Percentiles rank a stretch among this genome's conserved stretches.
Conservation (phyloP, 1,140 invertebrate species). For the Epicauta chinensis region DNA sequence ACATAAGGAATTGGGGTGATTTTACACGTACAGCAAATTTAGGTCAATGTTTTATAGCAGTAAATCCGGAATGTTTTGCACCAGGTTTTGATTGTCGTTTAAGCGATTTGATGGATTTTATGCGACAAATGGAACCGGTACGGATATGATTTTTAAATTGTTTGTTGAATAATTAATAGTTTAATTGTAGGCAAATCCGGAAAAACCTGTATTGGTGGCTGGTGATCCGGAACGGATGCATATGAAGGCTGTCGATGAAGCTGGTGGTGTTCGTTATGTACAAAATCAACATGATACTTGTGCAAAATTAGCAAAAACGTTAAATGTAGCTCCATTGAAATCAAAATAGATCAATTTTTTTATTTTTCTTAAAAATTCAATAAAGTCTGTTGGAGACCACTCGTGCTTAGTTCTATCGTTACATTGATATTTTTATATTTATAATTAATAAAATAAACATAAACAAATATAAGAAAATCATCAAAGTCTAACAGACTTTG, state of each 20-base stretch:
- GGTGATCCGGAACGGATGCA: constrained; percentile 13
- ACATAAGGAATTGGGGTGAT: constrained; percentile 70
- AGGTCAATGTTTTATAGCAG: constrained; percentile 87
- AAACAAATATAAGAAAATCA: no score
- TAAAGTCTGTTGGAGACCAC: no score
- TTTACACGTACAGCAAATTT: constrained; percentile 42
- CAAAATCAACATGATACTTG: constrained; percentile 7
- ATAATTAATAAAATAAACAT: no score
- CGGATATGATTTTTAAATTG: no score
- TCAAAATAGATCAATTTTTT: neutral
- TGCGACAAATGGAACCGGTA: constrained; percentile 26
- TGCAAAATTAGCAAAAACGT: constrained; percentile 1
- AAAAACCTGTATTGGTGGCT: constrained; percentile 16
- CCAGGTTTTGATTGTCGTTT: constrained; percentile 73
- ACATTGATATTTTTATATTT: no score
- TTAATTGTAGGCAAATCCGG: neutral
- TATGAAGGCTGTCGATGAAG: constrained; percentile 12
- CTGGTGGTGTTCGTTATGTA: constrained; percentile 15
- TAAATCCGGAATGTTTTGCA: constrained; percentile 79
- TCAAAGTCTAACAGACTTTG: no score
- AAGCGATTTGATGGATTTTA: constrained; percentile 29
- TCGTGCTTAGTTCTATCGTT: no score
- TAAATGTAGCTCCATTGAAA: constrained; percentile 3
- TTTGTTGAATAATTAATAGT: no score
- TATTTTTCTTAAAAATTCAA: no score